phyloP scores from a whole-genome alignment of 2,888 invertebrate genomes.

The Pilophorus perplexus region DNA sequence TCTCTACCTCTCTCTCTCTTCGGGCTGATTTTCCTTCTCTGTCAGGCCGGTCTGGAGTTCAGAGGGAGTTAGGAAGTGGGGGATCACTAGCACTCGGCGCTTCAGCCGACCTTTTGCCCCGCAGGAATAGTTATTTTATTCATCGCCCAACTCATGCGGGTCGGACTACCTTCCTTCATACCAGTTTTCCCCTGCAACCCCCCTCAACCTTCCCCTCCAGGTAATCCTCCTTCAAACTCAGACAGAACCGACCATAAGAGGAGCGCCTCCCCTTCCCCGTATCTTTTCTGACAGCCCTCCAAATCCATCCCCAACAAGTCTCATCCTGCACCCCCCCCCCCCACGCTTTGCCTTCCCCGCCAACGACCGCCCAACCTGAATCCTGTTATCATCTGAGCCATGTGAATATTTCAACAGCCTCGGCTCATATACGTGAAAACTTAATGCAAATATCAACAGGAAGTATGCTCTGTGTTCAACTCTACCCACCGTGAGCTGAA shows the following conservation, averaged over 20 bases:
- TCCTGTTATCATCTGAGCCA: neutral
- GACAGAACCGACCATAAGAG: too few species aligned
- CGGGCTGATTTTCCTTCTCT: too few species aligned
- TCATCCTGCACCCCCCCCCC: neutral
- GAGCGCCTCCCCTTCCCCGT: too few species aligned
- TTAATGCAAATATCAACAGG: constrained; percentile 29
- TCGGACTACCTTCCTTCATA: neutral
- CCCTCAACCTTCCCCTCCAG: constrained; percentile 8
- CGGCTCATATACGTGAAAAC: constrained; percentile 27
- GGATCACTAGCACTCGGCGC: neutral
- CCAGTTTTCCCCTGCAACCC: too few species aligned
- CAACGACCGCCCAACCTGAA: neutral
- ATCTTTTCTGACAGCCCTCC: too few species aligned
- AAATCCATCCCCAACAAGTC: constrained; percentile 8
- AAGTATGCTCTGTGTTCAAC: neutral
- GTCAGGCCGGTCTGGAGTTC: neutral
- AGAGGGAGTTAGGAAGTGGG: too few species aligned
- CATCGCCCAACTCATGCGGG: constrained; percentile 21
- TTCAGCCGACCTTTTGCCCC: neutral
- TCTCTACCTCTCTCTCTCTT: too few species aligned
- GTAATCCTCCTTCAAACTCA: too few species aligned
- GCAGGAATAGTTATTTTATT: constrained; percentile 27
- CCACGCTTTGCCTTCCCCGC: neutral
- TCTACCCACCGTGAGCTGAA: neutral
- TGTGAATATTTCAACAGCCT: constrained; percentile 28